Evolutionary conservation across 2,888 invertebrate genomes (phyloP), one percentile per base, ranked within the genome.

Genomic region (Odontocolon sp.): DNA sequence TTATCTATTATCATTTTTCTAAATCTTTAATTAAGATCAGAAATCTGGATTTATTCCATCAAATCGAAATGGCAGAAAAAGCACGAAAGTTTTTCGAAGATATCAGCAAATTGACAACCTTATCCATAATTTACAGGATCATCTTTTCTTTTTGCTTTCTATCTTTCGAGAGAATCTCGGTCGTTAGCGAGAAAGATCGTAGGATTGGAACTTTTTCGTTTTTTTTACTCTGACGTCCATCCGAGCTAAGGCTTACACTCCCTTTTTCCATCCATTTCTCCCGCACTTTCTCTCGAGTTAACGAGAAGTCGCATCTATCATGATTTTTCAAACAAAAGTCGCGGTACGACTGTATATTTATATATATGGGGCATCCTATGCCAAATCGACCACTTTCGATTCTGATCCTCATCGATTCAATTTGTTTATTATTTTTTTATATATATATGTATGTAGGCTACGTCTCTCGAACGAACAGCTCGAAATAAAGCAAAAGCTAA

Each of bases 301-400:
- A 80, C 80, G 80, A 80, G 74, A 73, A 42, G 31, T 70, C 74
- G 47, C 78, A 78, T 78, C 76, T 57, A 77, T 80, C 78, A 77
- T 52, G 50, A 56, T 33, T 71, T 70, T 75, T 63, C 67, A 63
- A 78, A 75, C 78, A 63, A 14, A 50, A 47, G 36, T 63, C 47
- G 31, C 47, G n/a, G 14, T n/a, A n/a, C n/a, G n/a, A n/a, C n/a
- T n/a, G n/a, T n/a, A n/a, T n/a, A n/a, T n/a, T n/a, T n/a, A n/a
- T n/a, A n/a, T n/a, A n/a, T n/a, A n/a, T n/a, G n/a, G n/a, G n/a
- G n/a, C n/a, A n/a, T n/a, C n/a, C n/a, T n/a, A n/a, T n/a, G n/a
- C n/a, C n/a, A n/a, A n/a, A n/a, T n/a, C n/a, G n/a, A n/a, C n/a
- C n/a, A n/a, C n/a, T n/a, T n/a, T n/a, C n/a, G n/a, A n/a, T n/a